These are phyloP conservation scores for Menura novaehollandiae DNA, from an alignment of 2,113 vertebrate genomes.

Conservation along the genomic window DNA sequence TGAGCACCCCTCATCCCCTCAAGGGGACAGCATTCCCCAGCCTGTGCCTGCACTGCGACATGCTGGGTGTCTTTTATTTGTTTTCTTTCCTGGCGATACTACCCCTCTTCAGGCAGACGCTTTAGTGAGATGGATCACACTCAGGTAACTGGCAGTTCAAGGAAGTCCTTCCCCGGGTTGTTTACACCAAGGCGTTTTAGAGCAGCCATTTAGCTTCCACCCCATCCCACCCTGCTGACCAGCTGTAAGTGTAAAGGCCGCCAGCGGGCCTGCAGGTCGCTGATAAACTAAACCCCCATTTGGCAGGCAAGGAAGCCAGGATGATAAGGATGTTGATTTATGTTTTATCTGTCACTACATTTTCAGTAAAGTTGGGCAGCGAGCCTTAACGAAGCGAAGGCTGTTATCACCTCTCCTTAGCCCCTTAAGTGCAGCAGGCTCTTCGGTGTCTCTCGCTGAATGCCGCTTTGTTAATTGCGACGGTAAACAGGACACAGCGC, in stretches of 20 bases:
- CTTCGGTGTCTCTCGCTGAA: conserved; percentile 56
- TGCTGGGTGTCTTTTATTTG: conserved; percentile 65
- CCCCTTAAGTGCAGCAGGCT: conserved; percentile 71
- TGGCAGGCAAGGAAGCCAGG: conserved; percentile 77
- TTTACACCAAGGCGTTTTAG: conserved; percentile 78
- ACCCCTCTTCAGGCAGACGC: conserved; percentile 57
- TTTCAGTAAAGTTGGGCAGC: conserved; percentile 75
- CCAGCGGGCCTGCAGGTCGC: conserved; percentile 57
- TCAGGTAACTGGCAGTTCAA: conserved; percentile 71
- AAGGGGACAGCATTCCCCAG: not conserved
- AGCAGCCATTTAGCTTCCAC: conserved; percentile 75
- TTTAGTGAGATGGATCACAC: conserved; percentile 79
- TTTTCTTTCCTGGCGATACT: conserved; percentile 67
- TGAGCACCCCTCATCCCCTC: not conserved
- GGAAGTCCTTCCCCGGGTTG: conserved; percentile 69
- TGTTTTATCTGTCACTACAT: conserved; percentile 81
- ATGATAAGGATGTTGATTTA: conserved; percentile 80
- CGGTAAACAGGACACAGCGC: conserved; percentile 21
- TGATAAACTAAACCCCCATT: conserved; percentile 77
- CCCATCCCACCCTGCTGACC: conserved; percentile 37
- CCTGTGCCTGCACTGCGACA: not conserved
- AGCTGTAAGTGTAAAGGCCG: conserved; percentile 57
- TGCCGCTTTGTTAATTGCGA: conserved; percentile 41
- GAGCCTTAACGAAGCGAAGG: conserved; percentile 66
- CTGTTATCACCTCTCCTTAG: conserved; percentile 76